Evolutionary conservation across 2,888 invertebrate species (phyloP), one percentile per base, ranked within the genome.

Genomic region (Axea sp.): DNA sequence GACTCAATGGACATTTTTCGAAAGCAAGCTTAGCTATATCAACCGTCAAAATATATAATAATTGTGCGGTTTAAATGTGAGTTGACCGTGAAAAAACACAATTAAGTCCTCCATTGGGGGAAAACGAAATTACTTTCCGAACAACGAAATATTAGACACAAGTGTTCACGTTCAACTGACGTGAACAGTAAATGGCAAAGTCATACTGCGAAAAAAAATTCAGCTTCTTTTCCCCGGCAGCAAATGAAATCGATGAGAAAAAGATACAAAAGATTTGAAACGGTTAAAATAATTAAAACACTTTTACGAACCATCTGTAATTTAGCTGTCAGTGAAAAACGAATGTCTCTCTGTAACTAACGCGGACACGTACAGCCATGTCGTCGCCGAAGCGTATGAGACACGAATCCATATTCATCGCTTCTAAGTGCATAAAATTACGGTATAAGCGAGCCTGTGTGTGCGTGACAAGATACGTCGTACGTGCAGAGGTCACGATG

Each of bases 351-450:
- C 39, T 9, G 8, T 62, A 72, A 74, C 72, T 49, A 53, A 39
- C 37, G 53, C 51, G 43, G 59, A 69, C 65, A 60, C 65, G 57
- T 60, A 62, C 47, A 57, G 35, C 11, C 51, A n/a, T 31, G 51
- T 72, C 59, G 73, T 55, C 53, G 45, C 17, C 73, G 47, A 69
- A 62, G 73, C 75, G 77, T 75, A 75, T 78, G 76, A 76, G 75
- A 77, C 77, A 76, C 78, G 77, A 82, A 85, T 86, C 85, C 84
- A 86, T 86, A 86, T 86, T 86, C 85, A 85, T 85, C 81, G 84
- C 77, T 72, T 73, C 78, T 74, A 82, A 82, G 79, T 81, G 86
- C 83, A 86, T 86, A 85, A 85, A 85, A 86, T 86, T 84, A 85
- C 84, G 82, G 85, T 84, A 81, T 76, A 78, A 37, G 39, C 19